Evolutionary conservation across 1,140 invertebrate genomes (phyloP), one percentile per base, ranked within the genome.

Genomic region (Aphelenchoides besseyi): DNA sequence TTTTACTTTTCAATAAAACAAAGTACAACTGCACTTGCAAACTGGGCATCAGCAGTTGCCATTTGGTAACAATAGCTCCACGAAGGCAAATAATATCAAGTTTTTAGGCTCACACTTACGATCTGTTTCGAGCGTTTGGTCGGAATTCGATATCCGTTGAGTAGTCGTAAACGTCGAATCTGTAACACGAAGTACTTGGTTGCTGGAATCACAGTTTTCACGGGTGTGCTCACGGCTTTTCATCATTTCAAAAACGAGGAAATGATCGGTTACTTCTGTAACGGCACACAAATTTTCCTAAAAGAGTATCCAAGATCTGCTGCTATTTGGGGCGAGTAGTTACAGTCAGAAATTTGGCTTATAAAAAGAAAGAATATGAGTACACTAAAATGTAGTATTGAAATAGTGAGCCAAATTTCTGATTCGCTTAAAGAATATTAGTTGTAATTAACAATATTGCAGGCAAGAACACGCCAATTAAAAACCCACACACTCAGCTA

Each of bases 61-160:
- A 71, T 71, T 41, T 71, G 70, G 69, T 70, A 41, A 69, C 2
- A 29, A 26, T 28, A 26, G 54, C 23, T 28, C 16, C 18, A 36
- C 1, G 18, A 33, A 16, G 9, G 9, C 1, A 0, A 12, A 69
- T 70, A 68, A 68, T 1, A 8, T 33, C 3, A 66, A 29, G 23
- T 69, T 67, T 69, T 63, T 18, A 69, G 68, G 69, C 69, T 71
- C 12, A 53, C 59, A 33, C 30, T 71, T 9, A 53, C 70, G 18
- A 68, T 71, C 23, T 71, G 70, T 35, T 32, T 71, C 1, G 70
- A 71, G 30, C 69, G 70, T 9, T 35, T 71, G 12, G 41, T 71
- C 35, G 70, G 70, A 52, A 71, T 71, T 41, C 63, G 64, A 55
- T 67, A 70, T 67, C 69, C 69, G 9, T n/a, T 70, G 23, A 57